phyloP scores from a whole-genome alignment of 2,113 vertebrate species.

The Oenanthe melanoleuca region DNA sequence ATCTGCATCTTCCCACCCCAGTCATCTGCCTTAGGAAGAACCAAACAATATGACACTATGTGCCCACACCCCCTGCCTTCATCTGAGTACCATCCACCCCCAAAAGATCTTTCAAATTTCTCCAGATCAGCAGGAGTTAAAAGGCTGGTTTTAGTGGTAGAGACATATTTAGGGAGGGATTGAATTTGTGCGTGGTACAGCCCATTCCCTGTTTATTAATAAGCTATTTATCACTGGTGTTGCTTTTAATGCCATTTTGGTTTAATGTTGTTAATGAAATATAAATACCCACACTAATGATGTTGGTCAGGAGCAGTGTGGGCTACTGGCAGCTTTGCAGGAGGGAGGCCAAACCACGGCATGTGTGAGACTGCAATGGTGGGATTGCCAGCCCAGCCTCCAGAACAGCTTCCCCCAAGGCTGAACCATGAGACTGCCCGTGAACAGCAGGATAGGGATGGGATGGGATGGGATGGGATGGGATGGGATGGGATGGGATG shows the following conservation, averaged over 20 bases:
- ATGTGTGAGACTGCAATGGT: constrained; percentile 27
- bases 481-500: background rate
- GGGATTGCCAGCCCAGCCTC: constrained; percentile 26
- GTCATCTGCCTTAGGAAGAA: background rate
- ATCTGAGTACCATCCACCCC: background rate
- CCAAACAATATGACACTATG: background rate
- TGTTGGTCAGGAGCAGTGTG: constrained; percentile 83
- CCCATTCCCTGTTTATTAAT: constrained; percentile 82
- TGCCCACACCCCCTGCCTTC: background rate
- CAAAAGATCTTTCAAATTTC: background rate
- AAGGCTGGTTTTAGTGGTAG: constrained; percentile 41
- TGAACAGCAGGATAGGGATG: background rate
- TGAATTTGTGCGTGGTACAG: constrained; percentile 64
- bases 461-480: background rate
- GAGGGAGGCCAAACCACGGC: constrained; percentile 71
- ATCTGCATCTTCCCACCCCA: background rate
- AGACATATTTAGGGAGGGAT: constrained; percentile 52
- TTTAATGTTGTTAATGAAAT: constrained; percentile 88
- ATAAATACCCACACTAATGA: constrained; percentile 85
- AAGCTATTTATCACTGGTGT: constrained; percentile 85
- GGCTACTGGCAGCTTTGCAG: constrained; percentile 77
- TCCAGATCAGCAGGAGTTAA: constrained; percentile 71
- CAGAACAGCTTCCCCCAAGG: constrained; percentile 27
- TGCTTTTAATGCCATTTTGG: constrained; percentile 86
- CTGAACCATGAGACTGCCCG: background rate